Evolutionary conservation across 92 coral and sea anemone species (phyloP), one percentile per base, ranked within the genome.

Genomic region (Palythoa heliodiscus): DNA sequence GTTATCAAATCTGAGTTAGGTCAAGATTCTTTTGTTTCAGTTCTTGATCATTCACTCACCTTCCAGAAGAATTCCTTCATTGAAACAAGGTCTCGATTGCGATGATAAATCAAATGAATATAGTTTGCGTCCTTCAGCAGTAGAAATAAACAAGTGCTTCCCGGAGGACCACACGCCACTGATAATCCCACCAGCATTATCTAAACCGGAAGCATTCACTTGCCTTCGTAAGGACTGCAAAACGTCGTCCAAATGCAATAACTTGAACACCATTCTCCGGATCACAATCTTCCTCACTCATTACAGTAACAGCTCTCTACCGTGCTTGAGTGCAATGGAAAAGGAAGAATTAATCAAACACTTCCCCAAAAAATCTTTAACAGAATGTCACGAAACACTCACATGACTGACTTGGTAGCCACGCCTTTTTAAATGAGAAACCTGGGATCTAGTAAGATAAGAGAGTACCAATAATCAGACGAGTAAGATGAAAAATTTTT

Each of bases 111-210:
- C 97, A 74, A 95, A 91, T 19, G 92, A 95, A 72, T 85, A 88
- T 58, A 96, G 90, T 72, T 87, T 86, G 67, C 86, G 86, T 7
- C 93, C 93, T 16, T 75, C 84, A 63, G 88, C 91, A 35, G 92
- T 88, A 20, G 93, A 50, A 55, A 94, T 92, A 82, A 94, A 95
- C 47, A 94, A 83, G 52, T 89, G 95, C 23, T 94, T 95, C 29
- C 90, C 75, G 38, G 87, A 87, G 43, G 89, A 91, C 99, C 99
- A 96, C 1, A 96, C 98, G 29, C 92, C 91, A 74, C 71, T 74
- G 11, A 94, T 74, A 20, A 69, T 74, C 35, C 35, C 55, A 50
- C 20, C 4, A 25, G 7, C 12, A 43, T 14, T 47, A 53, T 24
- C 73, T 11, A 16, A 7, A 64, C 84, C 73, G 43, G 84, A 22